Evolutionary conservation across 2,113 vertebrate genomes (phyloP).

Genomic region (Formicarius rufipectus): DNA sequence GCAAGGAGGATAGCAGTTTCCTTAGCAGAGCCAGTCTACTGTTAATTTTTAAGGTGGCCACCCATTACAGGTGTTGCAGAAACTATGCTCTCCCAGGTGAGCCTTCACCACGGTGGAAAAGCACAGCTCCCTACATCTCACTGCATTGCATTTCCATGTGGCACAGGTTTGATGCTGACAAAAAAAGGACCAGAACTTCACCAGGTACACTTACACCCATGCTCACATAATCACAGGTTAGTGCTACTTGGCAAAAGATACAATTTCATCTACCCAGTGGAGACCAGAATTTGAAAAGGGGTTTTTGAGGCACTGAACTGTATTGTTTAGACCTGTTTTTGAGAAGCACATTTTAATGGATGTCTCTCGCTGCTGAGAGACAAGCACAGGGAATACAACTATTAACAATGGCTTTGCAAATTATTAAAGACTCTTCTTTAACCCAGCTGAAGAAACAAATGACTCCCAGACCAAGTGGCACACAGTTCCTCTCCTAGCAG

Average conservation of each 20-base stretch:
- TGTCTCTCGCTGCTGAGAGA: not conserved
- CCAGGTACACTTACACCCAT: accelerated
- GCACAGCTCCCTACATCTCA: accelerated
- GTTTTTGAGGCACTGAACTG: not conserved
- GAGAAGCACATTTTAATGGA: not conserved
- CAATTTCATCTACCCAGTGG: not conserved
- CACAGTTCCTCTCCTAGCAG: not conserved
- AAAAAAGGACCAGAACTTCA: not conserved
- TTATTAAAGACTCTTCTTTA: not conserved
- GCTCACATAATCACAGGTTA: not conserved
- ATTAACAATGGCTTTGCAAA: not conserved
- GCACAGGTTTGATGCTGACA: not conserved
- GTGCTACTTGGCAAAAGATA: accelerated
- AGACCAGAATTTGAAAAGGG: not conserved
- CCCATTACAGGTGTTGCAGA: not conserved
- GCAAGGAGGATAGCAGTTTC: not conserved
- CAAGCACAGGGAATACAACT: not conserved
- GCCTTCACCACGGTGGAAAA: not conserved
- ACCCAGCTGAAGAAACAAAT: slow-evolving; percentile 6
- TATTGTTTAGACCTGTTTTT: not conserved
- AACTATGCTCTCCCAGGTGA: not conserved
- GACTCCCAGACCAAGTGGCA: not conserved
- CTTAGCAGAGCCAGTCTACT: not conserved
- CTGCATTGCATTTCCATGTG: accelerated
- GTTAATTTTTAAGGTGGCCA: not conserved